Conservation (phyloP, 1,140 invertebrate species). For the Melanaphis sacchari region DNA sequence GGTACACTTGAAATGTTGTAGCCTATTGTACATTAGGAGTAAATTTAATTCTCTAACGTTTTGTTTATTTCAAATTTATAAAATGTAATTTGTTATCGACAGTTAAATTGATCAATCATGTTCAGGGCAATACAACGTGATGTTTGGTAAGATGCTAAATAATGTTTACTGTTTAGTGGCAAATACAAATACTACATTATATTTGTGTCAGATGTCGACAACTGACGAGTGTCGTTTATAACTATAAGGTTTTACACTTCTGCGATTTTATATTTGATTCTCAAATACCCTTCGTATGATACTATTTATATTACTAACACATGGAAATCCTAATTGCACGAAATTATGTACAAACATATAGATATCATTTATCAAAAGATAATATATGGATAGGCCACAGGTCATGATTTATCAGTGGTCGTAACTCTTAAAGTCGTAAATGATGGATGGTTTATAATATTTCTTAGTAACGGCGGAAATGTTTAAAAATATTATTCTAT, state of each 20-base stretch:
- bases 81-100: too few species aligned
- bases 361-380: not conserved
- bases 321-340: not conserved
- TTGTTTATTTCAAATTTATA: not conserved
- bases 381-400: not conserved
- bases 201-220: not conserved
- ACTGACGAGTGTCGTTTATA: not conserved
- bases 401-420: not conserved
- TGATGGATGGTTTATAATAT: not conserved
- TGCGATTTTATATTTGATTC: not conserved
- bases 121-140: too few species aligned
- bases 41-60: not conserved
- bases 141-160: too few species aligned
- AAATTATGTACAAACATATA: not conserved
- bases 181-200: not conserved
- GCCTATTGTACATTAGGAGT: not conserved
- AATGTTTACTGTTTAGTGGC: not conserved
- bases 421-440: not conserved
- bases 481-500: not conserved
- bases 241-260: not conserved
- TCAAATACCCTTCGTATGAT: not conserved
- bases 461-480: not conserved
- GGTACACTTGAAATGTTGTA: not conserved
- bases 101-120: too few species aligned
- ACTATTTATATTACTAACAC: not conserved